Percentiles rank a stretch among this genome's conserved stretches.
Conservation (phyloP, 2,113 vertebrate species). For the Verasper variegatus region DNA sequence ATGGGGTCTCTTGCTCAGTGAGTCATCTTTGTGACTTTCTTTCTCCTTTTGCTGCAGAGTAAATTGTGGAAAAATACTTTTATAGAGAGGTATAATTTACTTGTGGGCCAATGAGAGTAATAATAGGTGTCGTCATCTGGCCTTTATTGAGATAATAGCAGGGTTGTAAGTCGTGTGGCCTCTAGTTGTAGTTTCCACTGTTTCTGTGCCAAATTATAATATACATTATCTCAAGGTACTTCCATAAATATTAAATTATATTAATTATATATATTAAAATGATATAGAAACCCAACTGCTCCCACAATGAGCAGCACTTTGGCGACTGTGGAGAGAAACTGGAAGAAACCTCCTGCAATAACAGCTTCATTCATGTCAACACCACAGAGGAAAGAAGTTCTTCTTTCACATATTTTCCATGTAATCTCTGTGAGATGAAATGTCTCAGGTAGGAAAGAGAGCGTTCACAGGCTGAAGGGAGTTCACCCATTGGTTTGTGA, state of each 20-base stretch:
- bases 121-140: conserved; percentile 33
- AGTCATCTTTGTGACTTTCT: not conserved
- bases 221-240: too few relatives aligned
- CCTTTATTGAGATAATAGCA: conserved; percentile 24
- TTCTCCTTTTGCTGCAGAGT: not conserved
- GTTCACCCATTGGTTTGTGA: too few relatives aligned
- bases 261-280: too few relatives aligned
- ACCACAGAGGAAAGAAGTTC: not conserved
- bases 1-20: not conserved
- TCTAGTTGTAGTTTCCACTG: conserved; percentile 13
- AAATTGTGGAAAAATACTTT: conserved; percentile 4
- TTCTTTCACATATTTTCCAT: not conserved
- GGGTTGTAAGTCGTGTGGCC: not conserved
- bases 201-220: not conserved
- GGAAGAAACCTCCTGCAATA: too few relatives aligned
- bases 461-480: not conserved
- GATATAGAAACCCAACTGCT: too few relatives aligned
- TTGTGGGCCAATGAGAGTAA: conserved; percentile 1
- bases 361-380: not conserved
- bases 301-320: too few relatives aligned
- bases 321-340: too few relatives aligned
- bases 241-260: too few relatives aligned
- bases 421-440: too few relatives aligned
- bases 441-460: not conserved
- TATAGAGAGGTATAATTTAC: not conserved